Conservation (phyloP, 2,888 invertebrate genomes). For the Anthoptus insignis region DNA sequence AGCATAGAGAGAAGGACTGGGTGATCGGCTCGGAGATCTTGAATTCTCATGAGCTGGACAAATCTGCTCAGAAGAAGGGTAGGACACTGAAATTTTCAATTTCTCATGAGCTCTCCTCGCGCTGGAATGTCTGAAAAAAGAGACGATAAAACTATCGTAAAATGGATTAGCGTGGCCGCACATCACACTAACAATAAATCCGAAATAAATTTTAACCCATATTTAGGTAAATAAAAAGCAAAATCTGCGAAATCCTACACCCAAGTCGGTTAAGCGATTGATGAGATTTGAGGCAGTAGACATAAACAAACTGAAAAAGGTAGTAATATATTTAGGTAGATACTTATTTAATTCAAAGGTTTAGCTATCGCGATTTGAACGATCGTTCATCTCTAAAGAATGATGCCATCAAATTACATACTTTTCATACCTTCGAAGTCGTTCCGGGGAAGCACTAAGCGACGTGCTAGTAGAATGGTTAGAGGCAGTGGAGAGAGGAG, state of each 20-base stretch:
- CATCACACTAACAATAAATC: too few species aligned
- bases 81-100: slow-evolving; percentile 95
- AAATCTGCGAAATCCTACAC: too few species aligned
- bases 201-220: too few species aligned
- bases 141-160: too few species aligned
- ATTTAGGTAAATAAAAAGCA: too few species aligned
- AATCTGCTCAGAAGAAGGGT: slow-evolving; percentile 93
- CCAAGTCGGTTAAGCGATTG: too few species aligned
- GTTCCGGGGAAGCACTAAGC: slow-evolving; percentile 89
- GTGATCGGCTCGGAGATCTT: slow-evolving; percentile 71
- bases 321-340: too few species aligned
- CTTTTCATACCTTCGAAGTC: slow-evolving; percentile 73
- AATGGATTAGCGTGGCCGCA: too few species aligned
- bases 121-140: slow-evolving; percentile 86
- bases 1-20: slow-evolving; percentile 86
- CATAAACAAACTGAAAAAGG: too few species aligned
- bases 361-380: too few species aligned
- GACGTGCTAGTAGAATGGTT: slow-evolving; percentile 90
- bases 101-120: slow-evolving; percentile 90
- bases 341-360: too few species aligned
- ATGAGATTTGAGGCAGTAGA: too few species aligned
- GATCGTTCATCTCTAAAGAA: background rate
- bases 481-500: slow-evolving; percentile 89
- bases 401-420: background rate
- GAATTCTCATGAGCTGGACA: slow-evolving; percentile 76